phyloP scores from a whole-genome alignment of 1,140 invertebrate species.

The Hyphantria cunea region DNA sequence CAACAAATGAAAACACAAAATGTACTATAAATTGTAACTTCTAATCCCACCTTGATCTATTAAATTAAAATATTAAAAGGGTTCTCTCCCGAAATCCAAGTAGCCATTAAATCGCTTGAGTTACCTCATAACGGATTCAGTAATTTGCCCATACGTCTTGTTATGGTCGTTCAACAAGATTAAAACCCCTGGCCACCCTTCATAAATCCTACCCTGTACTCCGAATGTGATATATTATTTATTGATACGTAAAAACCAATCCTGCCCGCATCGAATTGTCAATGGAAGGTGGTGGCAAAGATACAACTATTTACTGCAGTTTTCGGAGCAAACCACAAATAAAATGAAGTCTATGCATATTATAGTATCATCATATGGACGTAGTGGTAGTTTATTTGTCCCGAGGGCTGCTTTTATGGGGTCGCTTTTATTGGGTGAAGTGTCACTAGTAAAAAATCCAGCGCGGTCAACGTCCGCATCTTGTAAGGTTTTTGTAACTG shows the following conservation, averaged over 20 bases:
- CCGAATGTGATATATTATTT: conserved; percentile 69
- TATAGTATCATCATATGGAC: conserved; percentile 75
- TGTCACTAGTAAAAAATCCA: conserved; percentile 68
- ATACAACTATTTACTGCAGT: conserved; percentile 51
- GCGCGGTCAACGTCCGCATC: conserved; percentile 51
- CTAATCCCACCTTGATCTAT: conserved; percentile 39
- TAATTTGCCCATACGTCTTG: conserved; percentile 76
- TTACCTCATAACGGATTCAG: conserved; percentile 70
- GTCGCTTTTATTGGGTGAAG: conserved; percentile 62
- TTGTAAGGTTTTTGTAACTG: neutral
- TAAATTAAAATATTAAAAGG: conserved; percentile 55
- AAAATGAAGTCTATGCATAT: conserved; percentile 77
- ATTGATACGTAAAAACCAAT: conserved; percentile 64
- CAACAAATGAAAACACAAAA: conserved; percentile 30
- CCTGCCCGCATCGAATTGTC: conserved; percentile 52
- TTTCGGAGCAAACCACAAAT: conserved; percentile 66
- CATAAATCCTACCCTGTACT: conserved; percentile 70
- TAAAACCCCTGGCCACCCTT: conserved; percentile 73
- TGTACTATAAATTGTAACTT: conserved; percentile 15
- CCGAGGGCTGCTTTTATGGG: conserved; percentile 63
- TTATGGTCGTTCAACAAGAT: conserved; percentile 74
- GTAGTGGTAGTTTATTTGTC: conserved; percentile 62
- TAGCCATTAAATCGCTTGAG: conserved; percentile 64
- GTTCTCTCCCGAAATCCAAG: conserved; percentile 58
- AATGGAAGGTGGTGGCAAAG: conserved; percentile 40